Evolutionary conservation across 2,888 invertebrate species (phyloP).

Genomic region (Cephus nigrinus): DNA sequence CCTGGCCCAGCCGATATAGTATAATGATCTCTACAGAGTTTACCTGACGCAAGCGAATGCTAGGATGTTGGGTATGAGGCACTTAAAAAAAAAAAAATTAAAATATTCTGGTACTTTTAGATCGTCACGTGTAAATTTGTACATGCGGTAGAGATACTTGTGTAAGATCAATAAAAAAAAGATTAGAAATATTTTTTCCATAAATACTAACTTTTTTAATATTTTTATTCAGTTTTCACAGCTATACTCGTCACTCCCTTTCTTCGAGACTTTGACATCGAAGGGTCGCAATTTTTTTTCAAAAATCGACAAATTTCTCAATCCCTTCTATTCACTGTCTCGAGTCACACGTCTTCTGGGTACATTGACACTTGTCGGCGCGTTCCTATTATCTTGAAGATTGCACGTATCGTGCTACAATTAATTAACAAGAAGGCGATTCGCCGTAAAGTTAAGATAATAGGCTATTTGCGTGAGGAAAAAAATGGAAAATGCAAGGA

Average conservation of each 20-base stretch:
- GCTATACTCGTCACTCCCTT: no score
- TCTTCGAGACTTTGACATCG: background rate
- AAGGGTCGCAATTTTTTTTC: background rate
- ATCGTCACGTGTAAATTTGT: no score
- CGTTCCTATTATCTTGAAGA: background rate
- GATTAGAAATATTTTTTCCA: no score
- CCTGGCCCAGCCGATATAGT: background rate
- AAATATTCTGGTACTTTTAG: no score
- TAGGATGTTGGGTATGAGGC: no score
- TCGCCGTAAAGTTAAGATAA: background rate
- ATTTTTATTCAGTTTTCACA: no score
- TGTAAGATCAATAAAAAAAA: no score
- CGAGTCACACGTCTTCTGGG: background rate
- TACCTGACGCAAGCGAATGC: no score
- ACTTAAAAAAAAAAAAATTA: no score
- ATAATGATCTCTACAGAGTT: background rate
- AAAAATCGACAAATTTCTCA: background rate
- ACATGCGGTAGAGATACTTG: no score
- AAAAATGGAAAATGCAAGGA: background rate
- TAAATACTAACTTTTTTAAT: no score
- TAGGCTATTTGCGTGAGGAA: background rate
- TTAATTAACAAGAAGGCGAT: background rate
- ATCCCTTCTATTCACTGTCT: background rate
- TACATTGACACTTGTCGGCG: background rate
- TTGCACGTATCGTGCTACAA: background rate